Evolutionary conservation across 2,888 invertebrate genomes (phyloP).

Genomic region (Cheilosia soror): DNA sequence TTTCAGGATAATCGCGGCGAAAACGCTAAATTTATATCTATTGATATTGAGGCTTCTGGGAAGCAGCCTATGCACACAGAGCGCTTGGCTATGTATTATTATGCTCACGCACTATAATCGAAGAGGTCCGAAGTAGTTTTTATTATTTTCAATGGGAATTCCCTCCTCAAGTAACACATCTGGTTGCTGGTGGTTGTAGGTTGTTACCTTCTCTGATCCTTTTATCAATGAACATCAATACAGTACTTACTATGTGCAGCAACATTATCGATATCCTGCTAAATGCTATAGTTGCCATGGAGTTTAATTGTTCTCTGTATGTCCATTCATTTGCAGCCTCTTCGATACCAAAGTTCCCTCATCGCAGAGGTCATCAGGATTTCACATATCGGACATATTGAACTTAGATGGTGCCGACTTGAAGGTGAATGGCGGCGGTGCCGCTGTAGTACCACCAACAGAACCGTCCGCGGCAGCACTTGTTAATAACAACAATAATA

Average conservation of each 20-base stretch:
- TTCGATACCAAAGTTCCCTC: constrained; percentile 86
- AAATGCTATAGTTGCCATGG: constrained; percentile 27
- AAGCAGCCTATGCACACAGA: constrained; percentile 33
- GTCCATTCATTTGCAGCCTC: constrained; percentile 86
- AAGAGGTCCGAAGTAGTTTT: constrained; percentile 24
- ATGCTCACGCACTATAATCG: constrained; percentile 49
- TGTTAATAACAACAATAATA: constrained; percentile 72
- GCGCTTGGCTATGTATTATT: neutral
- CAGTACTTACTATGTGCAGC: constrained; percentile 3
- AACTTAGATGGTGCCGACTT: constrained; percentile 90
- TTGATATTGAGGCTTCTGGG: constrained; percentile 39
- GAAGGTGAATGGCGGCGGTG: constrained; percentile 80
- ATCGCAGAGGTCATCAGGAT: constrained; percentile 91
- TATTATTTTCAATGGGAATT: constrained; percentile 59
- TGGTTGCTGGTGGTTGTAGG: constrained; percentile 17
- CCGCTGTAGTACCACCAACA: constrained; percentile 33
- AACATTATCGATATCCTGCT: constrained; percentile 56
- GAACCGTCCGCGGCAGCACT: constrained; percentile 47
- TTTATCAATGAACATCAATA: constrained; percentile 76
- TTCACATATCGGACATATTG: constrained; percentile 96
- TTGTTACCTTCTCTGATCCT: constrained; percentile 76
- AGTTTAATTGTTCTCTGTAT: constrained; percentile 55
- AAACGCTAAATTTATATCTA: neutral
- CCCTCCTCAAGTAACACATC: constrained; percentile 59
- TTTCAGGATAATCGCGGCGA: constrained; percentile 42